phyloP scores from a whole-genome alignment of 2,888 invertebrate species.

The Drosophila meridionalis region DNA sequence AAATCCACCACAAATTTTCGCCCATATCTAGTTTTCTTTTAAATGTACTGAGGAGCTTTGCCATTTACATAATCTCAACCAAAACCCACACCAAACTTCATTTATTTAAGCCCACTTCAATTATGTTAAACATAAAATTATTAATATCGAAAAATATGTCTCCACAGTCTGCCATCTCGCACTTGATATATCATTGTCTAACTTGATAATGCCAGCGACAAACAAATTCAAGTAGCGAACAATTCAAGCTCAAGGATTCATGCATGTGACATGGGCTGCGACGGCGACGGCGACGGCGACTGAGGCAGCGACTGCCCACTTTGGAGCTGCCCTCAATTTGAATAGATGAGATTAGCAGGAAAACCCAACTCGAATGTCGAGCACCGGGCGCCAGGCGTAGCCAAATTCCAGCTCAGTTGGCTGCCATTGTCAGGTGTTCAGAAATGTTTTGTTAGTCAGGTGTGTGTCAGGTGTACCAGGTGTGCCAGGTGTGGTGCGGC shows the following conservation, averaged over 20 bases:
- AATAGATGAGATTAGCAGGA: constrained; percentile 68
- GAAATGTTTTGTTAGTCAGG: constrained; percentile 48
- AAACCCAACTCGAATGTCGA: background rate
- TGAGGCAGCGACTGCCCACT: background rate
- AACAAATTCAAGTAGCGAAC: constrained; percentile 17
- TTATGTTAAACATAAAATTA: background rate
- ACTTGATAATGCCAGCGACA: constrained; percentile 31
- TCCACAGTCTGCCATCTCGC: background rate
- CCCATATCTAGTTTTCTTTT: too few relatives aligned
- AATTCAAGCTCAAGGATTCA: constrained; percentile 26
- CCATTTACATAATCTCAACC: background rate
- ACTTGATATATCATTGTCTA: constrained; percentile 3
- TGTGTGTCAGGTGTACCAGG: background rate
- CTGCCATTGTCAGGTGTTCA: constrained; percentile 45
- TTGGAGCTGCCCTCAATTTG: constrained; percentile 58
- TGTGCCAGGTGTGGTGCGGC: background rate
- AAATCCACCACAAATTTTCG: too few relatives aligned
- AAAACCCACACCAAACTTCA: background rate
- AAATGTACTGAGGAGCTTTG: too few relatives aligned
- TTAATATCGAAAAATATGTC: background rate
- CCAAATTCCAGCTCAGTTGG: constrained; percentile 7
- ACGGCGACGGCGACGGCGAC: too few relatives aligned
- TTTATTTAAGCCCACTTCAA: background rate
- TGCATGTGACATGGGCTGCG: constrained; percentile 35
- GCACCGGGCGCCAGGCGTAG: background rate